Base-by-base conservation (phyloP, 2,888 invertebrate genomes). In the Lydus trimaculatus region DNA sequence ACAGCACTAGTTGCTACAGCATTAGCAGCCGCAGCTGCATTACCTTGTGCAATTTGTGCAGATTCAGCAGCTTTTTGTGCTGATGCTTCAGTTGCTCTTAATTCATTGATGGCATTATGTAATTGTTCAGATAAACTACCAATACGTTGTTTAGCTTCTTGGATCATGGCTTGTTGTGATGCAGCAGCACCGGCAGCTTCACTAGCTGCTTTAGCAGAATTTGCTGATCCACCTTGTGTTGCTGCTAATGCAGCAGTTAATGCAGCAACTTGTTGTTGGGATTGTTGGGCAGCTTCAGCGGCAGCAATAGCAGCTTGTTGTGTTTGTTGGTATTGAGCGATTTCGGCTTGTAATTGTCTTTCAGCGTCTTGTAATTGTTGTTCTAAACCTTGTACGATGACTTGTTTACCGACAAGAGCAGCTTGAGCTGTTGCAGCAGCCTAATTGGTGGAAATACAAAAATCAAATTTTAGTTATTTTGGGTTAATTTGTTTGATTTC, bases 121-220 rank as follows among this genome's bases (percentile, higher is more conserved):
- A 92, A 86, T 75, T 92, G 91, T 15, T 90, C 89, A 65, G 89
- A 89, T 23, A 91, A 85, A 4, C 91, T 87, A 71, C 89, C 87
- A n/a, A 91, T 85, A 23, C 91, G 83, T 72, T 90, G 89, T 65
- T 91, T 87, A 0, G 92, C 91, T 13, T 91, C 90, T 5, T 91
- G 90, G 2, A 92, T 89, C 92, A 92, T 92, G 52, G 90, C 89
- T 8, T 91, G 91, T 77, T 92, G 92, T 0, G 91, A 90, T 0
- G 91, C 92, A 0, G 91, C 84, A 79, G 92, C 91, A 52, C 90
- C 90, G 0, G 90, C 89, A 0, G 92, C 90, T 75, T 91, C 91
- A 0, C 89, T 88, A 0, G 92, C 89, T 0, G 92, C 90, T 72
- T 91, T 90, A 70, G 89, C 88, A 0, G 92, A 91, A 78, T 91